Conservation (phyloP, 1,140 invertebrate species). For the Brachionus asplanchnoidis region DNA sequence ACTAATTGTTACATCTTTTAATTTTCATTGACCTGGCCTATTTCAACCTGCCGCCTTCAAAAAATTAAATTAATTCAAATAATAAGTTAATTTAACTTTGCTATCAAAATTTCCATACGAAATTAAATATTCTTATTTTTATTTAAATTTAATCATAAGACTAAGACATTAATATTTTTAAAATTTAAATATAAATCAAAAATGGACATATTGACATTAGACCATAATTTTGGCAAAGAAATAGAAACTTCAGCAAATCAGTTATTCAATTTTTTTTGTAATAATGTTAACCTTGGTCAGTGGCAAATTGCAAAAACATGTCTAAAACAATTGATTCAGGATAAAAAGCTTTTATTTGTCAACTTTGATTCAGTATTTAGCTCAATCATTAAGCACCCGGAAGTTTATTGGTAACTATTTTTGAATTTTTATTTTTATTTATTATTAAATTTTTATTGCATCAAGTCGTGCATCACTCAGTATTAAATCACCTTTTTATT, state of each 20-base stretch:
- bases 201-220: conserved; percentile 14
- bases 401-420: not conserved
- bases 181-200: not conserved
- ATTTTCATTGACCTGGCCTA: too few species aligned
- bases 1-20: too few species aligned
- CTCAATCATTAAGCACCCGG: not conserved
- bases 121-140: too few species aligned
- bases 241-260: conserved; percentile 45
- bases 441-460: not conserved
- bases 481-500: conserved; percentile 3
- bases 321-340: conserved; percentile 44
- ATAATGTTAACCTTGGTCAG: conserved; percentile 52
- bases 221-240: conserved; percentile 44
- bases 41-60: too few species aligned
- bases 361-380: not conserved
- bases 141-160: not conserved
- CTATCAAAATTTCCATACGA: too few species aligned
- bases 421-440: not conserved
- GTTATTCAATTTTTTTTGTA: conserved; percentile 51
- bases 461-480: not conserved
- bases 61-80: too few species aligned
- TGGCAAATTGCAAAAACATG: conserved; percentile 53
- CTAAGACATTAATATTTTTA: not conserved
- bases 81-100: too few species aligned
- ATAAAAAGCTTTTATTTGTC: not conserved